Evolutionary conservation across 2,888 invertebrate species (phyloP).

Genomic region (Dryocosmus kuriphilus): DNA sequence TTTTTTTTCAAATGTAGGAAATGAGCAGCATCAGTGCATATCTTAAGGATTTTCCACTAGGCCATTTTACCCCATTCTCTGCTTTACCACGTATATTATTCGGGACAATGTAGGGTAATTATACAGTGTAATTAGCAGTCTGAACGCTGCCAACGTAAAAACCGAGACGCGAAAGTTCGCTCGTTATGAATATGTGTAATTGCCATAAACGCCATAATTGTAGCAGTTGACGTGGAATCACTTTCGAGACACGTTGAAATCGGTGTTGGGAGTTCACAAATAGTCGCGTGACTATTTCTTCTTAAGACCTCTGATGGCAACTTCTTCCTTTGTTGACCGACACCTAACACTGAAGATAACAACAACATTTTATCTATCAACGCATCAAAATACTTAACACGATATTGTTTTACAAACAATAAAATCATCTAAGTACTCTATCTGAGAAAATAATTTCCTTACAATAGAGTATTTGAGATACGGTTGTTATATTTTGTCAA

Average conservation of each 20-base stretch:
- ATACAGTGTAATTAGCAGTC: constrained; percentile 51
- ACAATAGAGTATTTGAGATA: background rate
- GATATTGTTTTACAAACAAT: too few species aligned
- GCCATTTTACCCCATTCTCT: background rate
- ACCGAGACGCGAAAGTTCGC: constrained; percentile 62
- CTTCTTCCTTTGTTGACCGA: background rate
- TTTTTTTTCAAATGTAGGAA: background rate
- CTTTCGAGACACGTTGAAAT: background rate
- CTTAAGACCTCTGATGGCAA: constrained; percentile 41
- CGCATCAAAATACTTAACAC: background rate
- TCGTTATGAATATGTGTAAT: constrained; percentile 74
- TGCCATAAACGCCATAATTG: constrained; percentile 60
- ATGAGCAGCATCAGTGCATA: too few species aligned
- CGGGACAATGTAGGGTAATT: constrained; percentile 51
- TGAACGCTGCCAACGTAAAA: background rate
- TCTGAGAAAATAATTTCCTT: background rate
- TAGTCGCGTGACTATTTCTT: constrained; percentile 66
- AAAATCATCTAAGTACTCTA: background rate
- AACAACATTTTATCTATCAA: background rate
- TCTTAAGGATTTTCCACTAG: too few species aligned
- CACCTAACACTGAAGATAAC: background rate
- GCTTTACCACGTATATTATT: background rate
- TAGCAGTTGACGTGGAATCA: background rate
- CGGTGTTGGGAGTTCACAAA: background rate
- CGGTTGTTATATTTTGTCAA: too few species aligned